phyloP scores from a whole-genome alignment of 2,113 vertebrate species.

The Brienomyrus longianalis region DNA sequence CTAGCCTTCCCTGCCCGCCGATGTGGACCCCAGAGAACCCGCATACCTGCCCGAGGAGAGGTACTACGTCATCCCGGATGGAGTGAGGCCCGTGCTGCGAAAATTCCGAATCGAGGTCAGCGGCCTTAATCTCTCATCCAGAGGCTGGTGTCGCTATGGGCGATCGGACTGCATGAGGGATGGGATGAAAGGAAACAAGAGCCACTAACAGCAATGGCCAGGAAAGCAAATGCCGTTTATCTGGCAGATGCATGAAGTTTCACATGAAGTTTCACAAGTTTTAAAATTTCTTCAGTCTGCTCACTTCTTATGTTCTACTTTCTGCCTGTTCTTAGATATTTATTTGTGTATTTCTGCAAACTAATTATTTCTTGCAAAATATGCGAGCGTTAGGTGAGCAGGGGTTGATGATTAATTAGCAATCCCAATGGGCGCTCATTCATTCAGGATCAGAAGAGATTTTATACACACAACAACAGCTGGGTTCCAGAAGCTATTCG shows the following conservation, averaged over 20 bases:
- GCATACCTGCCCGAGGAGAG: conserved; percentile 53
- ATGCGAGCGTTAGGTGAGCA: background rate
- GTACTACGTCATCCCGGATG: conserved; percentile 71
- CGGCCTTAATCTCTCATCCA: background rate
- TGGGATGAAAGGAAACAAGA: background rate
- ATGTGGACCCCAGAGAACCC: conserved; percentile 71
- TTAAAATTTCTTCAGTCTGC: background rate
- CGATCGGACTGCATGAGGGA: background rate
- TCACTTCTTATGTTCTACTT: background rate
- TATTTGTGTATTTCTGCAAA: background rate
- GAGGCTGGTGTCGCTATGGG: background rate
- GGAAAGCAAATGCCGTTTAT: background rate
- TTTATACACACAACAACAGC: background rate
- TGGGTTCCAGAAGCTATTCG: background rate
- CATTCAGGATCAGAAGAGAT: background rate
- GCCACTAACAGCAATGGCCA: background rate
- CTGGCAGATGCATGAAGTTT: background rate
- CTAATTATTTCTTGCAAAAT: background rate
- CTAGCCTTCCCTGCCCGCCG: conserved; percentile 71
- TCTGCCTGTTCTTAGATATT: background rate
- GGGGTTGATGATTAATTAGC: background rate
- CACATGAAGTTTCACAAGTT: background rate
- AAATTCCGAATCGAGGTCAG: conserved; percentile 81
- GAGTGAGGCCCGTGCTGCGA: conserved; percentile 72
- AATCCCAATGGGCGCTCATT: background rate